Base-by-base conservation (phyloP, 1,140 invertebrate genomes). In the Philotrypesis tridentata region DNA sequence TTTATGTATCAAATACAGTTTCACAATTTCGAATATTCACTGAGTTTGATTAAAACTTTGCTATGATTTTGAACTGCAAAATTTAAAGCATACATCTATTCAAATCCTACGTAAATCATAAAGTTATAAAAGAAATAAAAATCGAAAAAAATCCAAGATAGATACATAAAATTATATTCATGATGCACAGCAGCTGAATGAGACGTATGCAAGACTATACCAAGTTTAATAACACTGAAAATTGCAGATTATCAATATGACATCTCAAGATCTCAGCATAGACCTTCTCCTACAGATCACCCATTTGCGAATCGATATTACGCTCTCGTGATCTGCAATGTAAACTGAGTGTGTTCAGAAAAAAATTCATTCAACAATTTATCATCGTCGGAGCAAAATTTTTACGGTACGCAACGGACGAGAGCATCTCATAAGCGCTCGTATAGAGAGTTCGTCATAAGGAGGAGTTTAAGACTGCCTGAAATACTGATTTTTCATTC, bases 401-500 rank as follows among this genome's bases (percentile, higher is more conserved):
- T n/a, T 55, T 3, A 17, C 21, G 17, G 17, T 7, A 17, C 21
- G 48, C 6, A 55, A 55, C n/a, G 17, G 7, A 55, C 21, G 17
- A n/a, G 6, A 17, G n/a, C 48, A 7, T 40, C n/a, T n/a, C n/a
- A n/a, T n/a, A n/a, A n/a, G n/a, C n/a, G n/a, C n/a, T n/a, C n/a
- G n/a, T n/a, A n/a, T n/a, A n/a, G n/a, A n/a, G n/a, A n/a, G n/a
- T n/a, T n/a, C n/a, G n/a, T n/a, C n/a, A n/a, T n/a, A n/a, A n/a
- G n/a, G n/a, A 37, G 67, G 21, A 17, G 27, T 70, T 70, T 31
- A 70, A 70, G 67, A 31, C n/a, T 29, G 23, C 23, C 21, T n/a
- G n/a, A 70, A 40, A 27, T 12, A 74, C 17, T 60, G 27, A 74
- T 74, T 60, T 74, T 74, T 74, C 72, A 74, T 31, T 21, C 25